phyloP scores from a whole-genome alignment of 2,888 invertebrate species.

The Ditula angustiorana region DNA sequence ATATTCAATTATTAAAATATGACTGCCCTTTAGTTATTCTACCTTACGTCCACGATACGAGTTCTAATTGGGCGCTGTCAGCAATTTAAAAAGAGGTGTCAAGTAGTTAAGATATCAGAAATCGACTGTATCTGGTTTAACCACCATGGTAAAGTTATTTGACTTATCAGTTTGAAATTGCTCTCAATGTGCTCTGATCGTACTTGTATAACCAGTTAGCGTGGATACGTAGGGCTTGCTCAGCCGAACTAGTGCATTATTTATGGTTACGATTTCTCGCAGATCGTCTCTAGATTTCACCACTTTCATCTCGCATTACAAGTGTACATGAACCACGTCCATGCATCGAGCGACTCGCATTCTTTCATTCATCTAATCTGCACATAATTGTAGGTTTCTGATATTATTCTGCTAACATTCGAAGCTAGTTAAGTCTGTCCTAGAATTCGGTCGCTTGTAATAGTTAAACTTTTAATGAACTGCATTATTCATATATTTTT shows the following conservation, averaged over 20 bases:
- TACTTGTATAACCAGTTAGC: conserved; percentile 30
- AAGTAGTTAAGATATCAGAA: conserved; percentile 33
- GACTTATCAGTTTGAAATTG: conserved; percentile 48
- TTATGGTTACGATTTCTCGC: conserved; percentile 80
- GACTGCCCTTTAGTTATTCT: not conserved
- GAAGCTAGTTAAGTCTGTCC: conserved; percentile 7
- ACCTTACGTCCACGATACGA: not conserved
- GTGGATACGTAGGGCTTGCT: conserved; percentile 69
- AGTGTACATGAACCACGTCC: conserved; percentile 59
- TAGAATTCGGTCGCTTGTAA: conserved; percentile 11
- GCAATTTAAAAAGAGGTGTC: conserved; percentile 13
- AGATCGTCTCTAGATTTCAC: conserved; percentile 76
- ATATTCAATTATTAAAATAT: too few relatives aligned
- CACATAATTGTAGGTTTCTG: conserved; percentile 25
- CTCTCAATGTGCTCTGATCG: conserved; percentile 42
- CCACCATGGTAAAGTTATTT: conserved; percentile 49
- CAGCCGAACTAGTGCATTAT: conserved; percentile 80
- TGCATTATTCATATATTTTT: conserved; percentile 4
- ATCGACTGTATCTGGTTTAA: conserved; percentile 37
- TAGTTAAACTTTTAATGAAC: not conserved
- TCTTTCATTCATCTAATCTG: conserved; percentile 43
- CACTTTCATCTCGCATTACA: conserved; percentile 80
- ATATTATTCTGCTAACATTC: conserved; percentile 25
- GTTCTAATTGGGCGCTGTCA: not conserved
- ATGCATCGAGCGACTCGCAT: conserved; percentile 55